Base-by-base conservation (phyloP, 2,113 vertebrate species). In the Phyllopteryx taeniolatus region DNA sequence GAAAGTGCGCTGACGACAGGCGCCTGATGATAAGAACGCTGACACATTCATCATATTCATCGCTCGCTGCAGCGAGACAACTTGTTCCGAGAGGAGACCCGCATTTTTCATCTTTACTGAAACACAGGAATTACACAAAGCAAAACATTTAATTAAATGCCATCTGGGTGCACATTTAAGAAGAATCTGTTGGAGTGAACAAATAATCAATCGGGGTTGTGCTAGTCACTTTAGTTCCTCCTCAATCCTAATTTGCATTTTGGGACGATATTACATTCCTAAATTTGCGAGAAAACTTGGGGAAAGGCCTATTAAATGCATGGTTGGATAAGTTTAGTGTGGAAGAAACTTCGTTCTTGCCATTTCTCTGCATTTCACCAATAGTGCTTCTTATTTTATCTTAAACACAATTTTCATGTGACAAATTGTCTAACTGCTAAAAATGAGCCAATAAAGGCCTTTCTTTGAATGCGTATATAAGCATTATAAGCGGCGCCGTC, bases 41-140 rank as follows among this genome's bases (percentile, higher is more conserved):
- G 59, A 2, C 59, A 61, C 31, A 61, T 61, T 61, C 14, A 61
- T 39, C 59, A 61, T 61, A 35, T 61, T 61, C 59, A 61, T 8
- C 14, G 15, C 31, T 61, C 27, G 8, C 11, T 8, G 31, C 57
- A 33, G 57, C 54, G 17, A 27, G 54, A 57, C 54, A 57, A 57
- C 54, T 27, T 0, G 22, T 14, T 27, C 15, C 59, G 14, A 19
- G 31, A 61, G 59, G 31, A 19, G 13, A 17, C 59, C 33, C 6
- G 59, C 59, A 61, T 61, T 35, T 61, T 61, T 61, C 31, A 61
- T 61, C 59, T 61, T 61, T 61, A 61, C 4, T 12, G 7, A 61
- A 61, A 53, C 49, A 19, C 15, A 53, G 17, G 19, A 53, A 61
- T 33, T 35, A 61, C 59, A 39, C 14, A 61, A 39, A 35, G 31